Base-by-base conservation (phyloP, 2,113 vertebrate species). In the Procavia capensis region DNA sequence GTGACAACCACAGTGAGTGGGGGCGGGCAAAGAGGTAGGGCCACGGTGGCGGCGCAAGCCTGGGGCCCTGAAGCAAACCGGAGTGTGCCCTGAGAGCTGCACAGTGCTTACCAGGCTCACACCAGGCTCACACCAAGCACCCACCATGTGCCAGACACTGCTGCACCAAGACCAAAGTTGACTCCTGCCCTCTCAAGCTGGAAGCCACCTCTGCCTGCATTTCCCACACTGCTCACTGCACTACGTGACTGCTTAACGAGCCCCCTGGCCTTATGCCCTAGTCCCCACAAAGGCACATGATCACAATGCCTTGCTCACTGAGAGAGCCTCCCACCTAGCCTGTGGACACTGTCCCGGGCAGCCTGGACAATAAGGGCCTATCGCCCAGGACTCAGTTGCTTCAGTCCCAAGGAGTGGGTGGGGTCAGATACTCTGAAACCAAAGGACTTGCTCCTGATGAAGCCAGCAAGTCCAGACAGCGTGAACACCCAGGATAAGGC, bases 211-310 rank as follows among this genome's bases (percentile, higher is more conserved):
- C 89, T 57, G 10, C 79, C 70, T 34, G 13, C 5, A 0, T 54
- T 82, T 75, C 27, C 61, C 47, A 36, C 16, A 20, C 88, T n/a
- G 34, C 86, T 68, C 14, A 11, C 50, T 72, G 14, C 27, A 59
- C 22, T 0, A 9, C 1, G 29, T 27, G 27, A 9, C 1, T 17
- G 2, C 10, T 50, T 13, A 7, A 7, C 31, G 45, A 39, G 63
- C 24, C n/a, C 29, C 0, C 24, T 43, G 57, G 2, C 27, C 39
- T 6, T 39, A 34, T 25, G 36, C 66, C 76, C 63, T 34, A 57
- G 22, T 11, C 9, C n/a, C 29, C 36, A n/a, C 5, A 2, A 1
- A 0, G 7, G 19, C 17, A 3, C 9, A 57, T 78, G 34, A 9
- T 79, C 27, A 70, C 63, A 57, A 4, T 0, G 3, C 25, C 36